Evolutionary conservation across 2,888 invertebrate genomes (phyloP).

Genomic region (Ceramica pisi): DNA sequence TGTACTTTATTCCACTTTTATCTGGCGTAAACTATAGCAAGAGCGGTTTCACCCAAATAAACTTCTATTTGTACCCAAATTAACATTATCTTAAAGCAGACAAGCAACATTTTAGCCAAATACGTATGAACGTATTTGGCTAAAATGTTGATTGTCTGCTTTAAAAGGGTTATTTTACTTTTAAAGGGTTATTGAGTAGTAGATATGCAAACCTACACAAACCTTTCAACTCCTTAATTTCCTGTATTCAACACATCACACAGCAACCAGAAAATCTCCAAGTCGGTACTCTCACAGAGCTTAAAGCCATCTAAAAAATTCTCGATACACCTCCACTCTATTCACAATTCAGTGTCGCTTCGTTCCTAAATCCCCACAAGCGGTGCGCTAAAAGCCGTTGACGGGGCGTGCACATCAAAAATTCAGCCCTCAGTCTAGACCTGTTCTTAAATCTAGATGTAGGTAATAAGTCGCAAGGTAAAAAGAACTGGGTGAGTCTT

Average conservation of each 20-base stretch:
- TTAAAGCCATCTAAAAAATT: conserved; percentile 36
- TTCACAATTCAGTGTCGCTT: conserved; percentile 68
- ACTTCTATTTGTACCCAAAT: background rate
- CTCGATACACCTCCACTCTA: conserved; percentile 41
- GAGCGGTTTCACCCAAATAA: background rate
- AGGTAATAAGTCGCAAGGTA: conserved; percentile 76
- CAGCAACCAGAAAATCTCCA: conserved; percentile 6
- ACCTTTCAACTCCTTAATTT: background rate
- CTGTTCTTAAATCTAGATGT: conserved; percentile 69
- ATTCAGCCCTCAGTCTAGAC: conserved; percentile 77
- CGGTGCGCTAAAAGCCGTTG: conserved; percentile 76
- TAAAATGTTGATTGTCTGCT: too few relatives aligned
- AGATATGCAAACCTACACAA: background rate
- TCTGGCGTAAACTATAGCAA: too few relatives aligned
- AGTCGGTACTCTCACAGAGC: background rate
- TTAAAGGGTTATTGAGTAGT: too few relatives aligned
- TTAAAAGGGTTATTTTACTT: too few relatives aligned
- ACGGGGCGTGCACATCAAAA: conserved; percentile 73
- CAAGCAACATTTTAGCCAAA: too few relatives aligned
- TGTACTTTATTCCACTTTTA: too few relatives aligned
- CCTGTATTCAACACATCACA: background rate
- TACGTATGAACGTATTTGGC: too few relatives aligned
- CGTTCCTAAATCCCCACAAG: conserved; percentile 54
- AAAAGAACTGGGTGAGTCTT: conserved; percentile 76
- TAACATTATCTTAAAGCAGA: background rate